Base-by-base conservation (phyloP, 1,140 invertebrate species). In the Oncopodura yosiiana region DNA sequence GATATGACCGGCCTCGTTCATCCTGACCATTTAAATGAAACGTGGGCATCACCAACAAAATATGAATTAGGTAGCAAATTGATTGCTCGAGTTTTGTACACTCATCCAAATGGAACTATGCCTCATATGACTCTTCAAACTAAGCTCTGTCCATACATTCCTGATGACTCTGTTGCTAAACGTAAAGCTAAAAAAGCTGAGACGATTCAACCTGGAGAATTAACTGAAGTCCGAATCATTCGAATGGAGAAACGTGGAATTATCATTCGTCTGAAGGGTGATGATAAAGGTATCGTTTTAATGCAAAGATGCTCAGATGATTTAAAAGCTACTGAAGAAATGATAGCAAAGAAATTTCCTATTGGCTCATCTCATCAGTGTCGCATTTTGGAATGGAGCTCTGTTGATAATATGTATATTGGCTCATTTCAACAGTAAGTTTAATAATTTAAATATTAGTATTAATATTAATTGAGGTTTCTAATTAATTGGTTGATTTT, bases 31-130 rank as follows among this genome's bases (percentile, higher is more conserved):
- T 67, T 78, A n/a, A 44, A 66, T 3, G 67, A 70, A 18, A 46
- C 66, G 3, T 57, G 72, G 30, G 61, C 61, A 24, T 58, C 44
- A 19, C 37, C 64, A 21, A 53, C 63, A 2, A 67, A 62, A 11
- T 75, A 73, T 51, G 52, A 70, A 30, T 50, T 71, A 56, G 75
- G 71, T 6, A 61, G 67, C 41, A 66, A 71, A 30, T 49, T 80
- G 16, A 67, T 68, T 41, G 81, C 78, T 0, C 72, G 75, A 3
- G 69, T 86, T 1, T 64, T 86, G 1, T 86, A 84, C 60, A 70
- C 77, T 16, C 71, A 83, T 65, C 82, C 82, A 1, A 72, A 78
- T 0, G 75, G 81, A 9, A 85, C 84, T 66, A 74, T 78, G n/a
- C 73, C 74, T 2, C 78, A 78, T 61, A 72, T 82, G 44, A 76